These are phyloP conservation scores for Ochropleura leucogaster DNA, from an alignment of 2,888 invertebrate genomes.

Conservation along the genomic window DNA sequence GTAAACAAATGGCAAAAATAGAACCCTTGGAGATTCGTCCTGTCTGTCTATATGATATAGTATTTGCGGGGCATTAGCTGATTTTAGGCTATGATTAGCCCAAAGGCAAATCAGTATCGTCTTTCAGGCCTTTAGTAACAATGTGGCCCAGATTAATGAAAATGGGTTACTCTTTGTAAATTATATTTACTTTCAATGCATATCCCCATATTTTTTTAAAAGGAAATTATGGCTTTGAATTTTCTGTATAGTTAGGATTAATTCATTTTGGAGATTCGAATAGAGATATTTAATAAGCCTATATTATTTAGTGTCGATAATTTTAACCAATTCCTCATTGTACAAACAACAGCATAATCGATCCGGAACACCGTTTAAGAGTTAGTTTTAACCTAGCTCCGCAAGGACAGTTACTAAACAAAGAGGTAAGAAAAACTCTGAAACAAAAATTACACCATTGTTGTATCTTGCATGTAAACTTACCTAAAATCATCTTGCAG, in stretches of 20 bases:
- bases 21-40: not conserved
- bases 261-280: not conserved
- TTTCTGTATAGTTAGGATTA: not conserved
- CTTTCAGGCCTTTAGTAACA: too few species aligned
- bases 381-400: not conserved
- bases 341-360: not conserved
- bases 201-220: not conserved
- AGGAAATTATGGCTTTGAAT: not conserved
- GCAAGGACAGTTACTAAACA: not conserved
- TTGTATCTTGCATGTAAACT: constrained; percentile 70
- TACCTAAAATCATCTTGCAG: constrained; percentile 97
- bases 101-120: too few species aligned
- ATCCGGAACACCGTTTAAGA: not conserved
- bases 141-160: too few species aligned
- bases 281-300: not conserved
- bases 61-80: too few species aligned
- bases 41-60: not conserved
- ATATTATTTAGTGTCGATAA: too few species aligned
- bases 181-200: not conserved
- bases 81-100: too few species aligned
- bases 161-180: too few species aligned
- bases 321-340: not conserved
- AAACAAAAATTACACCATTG: not conserved
- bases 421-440: not conserved
- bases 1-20: not conserved